A percentile compares a stretch with the other conserved stretches of the same genome.
Evolutionary conservation across 2,113 vertebrate genomes (phyloP).

Genomic region (Neofelis nebulosa): DNA sequence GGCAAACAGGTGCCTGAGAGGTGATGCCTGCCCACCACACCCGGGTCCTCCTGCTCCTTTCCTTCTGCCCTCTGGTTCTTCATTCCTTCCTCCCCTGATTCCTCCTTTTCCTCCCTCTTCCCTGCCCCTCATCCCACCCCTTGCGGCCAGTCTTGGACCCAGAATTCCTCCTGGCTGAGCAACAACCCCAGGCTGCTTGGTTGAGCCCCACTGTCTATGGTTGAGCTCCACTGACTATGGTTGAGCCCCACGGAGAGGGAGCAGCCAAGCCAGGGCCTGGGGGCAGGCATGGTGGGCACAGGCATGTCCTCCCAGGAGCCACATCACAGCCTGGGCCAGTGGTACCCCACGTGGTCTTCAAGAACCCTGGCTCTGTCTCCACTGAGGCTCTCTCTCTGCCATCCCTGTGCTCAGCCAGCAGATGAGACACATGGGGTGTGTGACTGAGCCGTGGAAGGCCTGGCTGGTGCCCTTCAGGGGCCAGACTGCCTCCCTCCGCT

Average conservation of each 20-base stretch:
- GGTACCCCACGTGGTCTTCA: neutral
- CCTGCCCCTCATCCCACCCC: neutral
- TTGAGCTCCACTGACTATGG: no score
- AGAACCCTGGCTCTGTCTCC: neutral
- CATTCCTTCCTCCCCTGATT: fast-evolving
- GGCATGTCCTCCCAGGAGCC: neutral
- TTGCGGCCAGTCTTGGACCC: neutral
- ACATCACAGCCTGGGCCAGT: no score
- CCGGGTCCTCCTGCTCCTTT: neutral
- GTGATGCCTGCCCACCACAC: fast-evolving
- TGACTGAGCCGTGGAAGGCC: neutral
- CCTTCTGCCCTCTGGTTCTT: fast-evolving
- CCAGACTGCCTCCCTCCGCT: neutral
- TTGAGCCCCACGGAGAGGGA: neutral
- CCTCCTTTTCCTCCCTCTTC: neutral
- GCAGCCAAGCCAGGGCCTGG: neutral
- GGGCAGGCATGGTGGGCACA: neutral
- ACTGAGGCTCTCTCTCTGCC: neutral
- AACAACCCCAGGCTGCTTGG: fast-evolving
- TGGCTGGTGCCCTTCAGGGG: neutral
- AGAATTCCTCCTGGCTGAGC: neutral
- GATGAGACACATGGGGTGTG: neutral
- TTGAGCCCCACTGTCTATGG: neutral
- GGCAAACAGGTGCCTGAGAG: neutral
- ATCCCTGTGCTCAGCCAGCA: neutral